Evolutionary conservation across 2,888 invertebrate genomes (phyloP), one percentile per base, ranked within the genome.

Genomic region (Hyles lineata): DNA sequence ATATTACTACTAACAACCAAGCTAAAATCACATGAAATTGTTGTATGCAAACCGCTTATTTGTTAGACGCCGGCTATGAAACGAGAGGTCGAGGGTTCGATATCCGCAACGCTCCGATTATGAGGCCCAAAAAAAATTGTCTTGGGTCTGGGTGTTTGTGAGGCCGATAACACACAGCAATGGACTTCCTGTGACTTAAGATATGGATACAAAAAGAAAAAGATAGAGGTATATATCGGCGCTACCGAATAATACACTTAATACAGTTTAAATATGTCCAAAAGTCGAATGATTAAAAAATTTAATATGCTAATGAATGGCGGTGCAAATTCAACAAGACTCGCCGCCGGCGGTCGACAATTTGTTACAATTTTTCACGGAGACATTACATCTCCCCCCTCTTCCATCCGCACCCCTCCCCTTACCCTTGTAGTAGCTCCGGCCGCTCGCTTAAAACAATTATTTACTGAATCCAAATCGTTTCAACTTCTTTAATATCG

Each of bases 301-400:
- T 67, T 23, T 23, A 67, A 67, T 23, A 67, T 67, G 67, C 50
- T 43, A 67, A 67, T 67, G 23, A 67, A 63, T 43, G 63, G 23
- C 43, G 50, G 50, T 23, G 67, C 17, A 23, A 67, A 67, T 67
- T 67, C 23, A 50, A 67, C 43, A 67, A 43, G 43, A 23, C 17
- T 35, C 43, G 43, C 43, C 43, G 23, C 21, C 43, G 21, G 67
- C 50, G 63, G 15, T 2, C 23, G 67, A 67, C 50, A 67, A 67
- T 67, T 67, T 67, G 67, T 19, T 15, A 43, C 67, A 67, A 67
- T 67, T 67, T 67, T 67, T 50, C 50, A 50, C n/a, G 50, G 23
- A 35, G 35, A n/a, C 32, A 29, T 6, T n/a, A 29, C 1, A 4
- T 1, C 55, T n/a, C 29, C 1, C 17, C 8, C 60, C 60, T 25